phyloP scores from a whole-genome alignment of 2,888 invertebrate species.

The Syrphus vitripennis region DNA sequence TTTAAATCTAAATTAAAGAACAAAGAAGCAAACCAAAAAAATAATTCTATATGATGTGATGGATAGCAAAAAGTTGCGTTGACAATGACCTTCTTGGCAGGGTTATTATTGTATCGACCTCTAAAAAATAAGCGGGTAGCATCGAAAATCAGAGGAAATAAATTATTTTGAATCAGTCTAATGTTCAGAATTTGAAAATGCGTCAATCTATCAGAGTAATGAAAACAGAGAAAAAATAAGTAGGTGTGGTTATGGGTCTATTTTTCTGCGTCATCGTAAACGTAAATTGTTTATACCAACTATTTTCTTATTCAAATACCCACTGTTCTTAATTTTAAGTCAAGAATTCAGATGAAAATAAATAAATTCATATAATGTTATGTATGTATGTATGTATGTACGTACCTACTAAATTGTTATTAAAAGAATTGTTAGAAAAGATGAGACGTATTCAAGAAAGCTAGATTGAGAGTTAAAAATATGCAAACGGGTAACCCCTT shows the following conservation, averaged over 20 bases:
- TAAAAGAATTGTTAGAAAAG: background rate
- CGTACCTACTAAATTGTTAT: slow-evolving; percentile 30
- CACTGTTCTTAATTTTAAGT: background rate
- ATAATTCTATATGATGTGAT: too few relatives aligned
- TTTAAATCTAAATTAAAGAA: too few relatives aligned
- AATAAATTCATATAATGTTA: slow-evolving; percentile 44
- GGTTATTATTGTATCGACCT: too few relatives aligned
- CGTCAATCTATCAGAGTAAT: background rate
- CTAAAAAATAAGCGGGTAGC: too few relatives aligned
- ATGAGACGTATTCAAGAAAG: background rate
- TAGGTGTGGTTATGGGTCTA: background rate
- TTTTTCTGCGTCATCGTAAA: background rate
- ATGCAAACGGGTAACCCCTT: slow-evolving; percentile 22
- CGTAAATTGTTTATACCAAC: background rate
- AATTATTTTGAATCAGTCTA: too few relatives aligned
- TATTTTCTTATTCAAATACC: background rate
- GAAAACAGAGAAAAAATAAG: background rate
- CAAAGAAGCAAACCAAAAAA: too few relatives aligned
- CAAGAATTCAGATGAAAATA: slow-evolving; percentile 16
- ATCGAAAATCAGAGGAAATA: too few relatives aligned
- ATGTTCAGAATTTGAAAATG: background rate
- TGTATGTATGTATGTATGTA: too few relatives aligned
- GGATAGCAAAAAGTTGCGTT: too few relatives aligned
- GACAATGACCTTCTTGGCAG: too few relatives aligned
- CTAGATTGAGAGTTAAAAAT: slow-evolving; percentile 32